Base-by-base conservation (phyloP, 2,888 invertebrate genomes). In the Heliconius hortense region DNA sequence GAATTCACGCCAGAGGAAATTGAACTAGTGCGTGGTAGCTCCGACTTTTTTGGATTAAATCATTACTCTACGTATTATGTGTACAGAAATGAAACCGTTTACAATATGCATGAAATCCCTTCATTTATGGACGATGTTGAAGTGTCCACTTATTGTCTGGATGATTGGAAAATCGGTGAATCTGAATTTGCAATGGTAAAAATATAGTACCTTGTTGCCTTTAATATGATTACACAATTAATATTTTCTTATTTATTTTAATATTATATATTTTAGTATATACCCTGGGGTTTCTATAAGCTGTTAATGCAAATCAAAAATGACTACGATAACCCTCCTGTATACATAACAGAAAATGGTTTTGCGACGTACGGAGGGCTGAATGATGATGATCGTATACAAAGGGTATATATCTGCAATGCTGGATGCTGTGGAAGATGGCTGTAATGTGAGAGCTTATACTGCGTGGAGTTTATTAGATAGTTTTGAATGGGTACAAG, bases 401-500 rank as follows among this genome's bases (percentile, higher is more conserved):
- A 84, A 88, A 78, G 79, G 79, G 2, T 93, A 94, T 79, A 79
- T 95, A 31, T 78, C 83, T 26, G 90, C 89, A 39, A 80, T 94
- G 81, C 78, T 92, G 70, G 86, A 91, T 63, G 93, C 94, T 5
- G 86, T 93, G 0, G 87, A 89, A 35, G 90, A 92, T 13, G 90
- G 89, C 0, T 90, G 89, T 68, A 87, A 93, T 75, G 84, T 94
- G 3, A 83, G 81, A 72, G 94, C 91, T 0, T 96, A 95, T 84
- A 93, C 94, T 0, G 92, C 92, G 8, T 95, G 96, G 95, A 95
- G 95, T 73, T 85, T 96, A 1, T 89, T 95, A 88, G 96, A 96
- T 81, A 95, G 95, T 82, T 95, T 95, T 80, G 95, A 96, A 85
- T 96, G 95, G 95, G 80, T 85, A 26, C 74, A 81, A 56, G 95